Evolutionary conservation across 2,888 invertebrate species (phyloP).

Genomic region (Willowsia nigromaculata): DNA sequence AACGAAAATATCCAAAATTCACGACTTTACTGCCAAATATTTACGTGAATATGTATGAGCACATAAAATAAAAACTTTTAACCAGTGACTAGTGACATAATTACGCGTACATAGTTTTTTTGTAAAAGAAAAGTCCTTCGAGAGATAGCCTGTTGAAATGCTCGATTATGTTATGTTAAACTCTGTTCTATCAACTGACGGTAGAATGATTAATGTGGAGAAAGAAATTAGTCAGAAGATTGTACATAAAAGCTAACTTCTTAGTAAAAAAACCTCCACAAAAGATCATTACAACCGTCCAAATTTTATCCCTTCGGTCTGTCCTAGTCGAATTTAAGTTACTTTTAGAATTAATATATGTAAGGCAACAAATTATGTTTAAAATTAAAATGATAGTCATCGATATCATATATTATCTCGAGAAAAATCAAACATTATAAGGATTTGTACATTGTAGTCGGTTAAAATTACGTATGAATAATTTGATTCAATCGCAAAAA

Average conservation of each 20-base stretch:
- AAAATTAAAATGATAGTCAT: background rate
- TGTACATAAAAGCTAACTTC: background rate
- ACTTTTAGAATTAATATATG: background rate
- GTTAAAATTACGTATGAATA: background rate
- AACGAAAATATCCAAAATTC: no score
- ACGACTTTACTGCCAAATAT: no score
- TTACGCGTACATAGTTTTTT: conserved; percentile 34
- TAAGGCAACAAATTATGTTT: background rate
- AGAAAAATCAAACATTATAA: background rate
- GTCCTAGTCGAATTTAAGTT: conserved; percentile 19
- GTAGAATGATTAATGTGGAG: background rate
- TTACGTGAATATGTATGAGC: no score
- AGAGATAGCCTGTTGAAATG: background rate
- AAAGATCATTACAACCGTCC: background rate
- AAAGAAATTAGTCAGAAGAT: background rate
- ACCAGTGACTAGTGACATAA: conserved; percentile 33
- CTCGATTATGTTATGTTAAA: background rate
- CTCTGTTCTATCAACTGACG: background rate
- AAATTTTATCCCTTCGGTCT: background rate
- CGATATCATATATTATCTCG: background rate
- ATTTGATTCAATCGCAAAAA: background rate
- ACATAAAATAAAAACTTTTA: background rate
- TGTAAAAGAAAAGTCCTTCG: background rate
- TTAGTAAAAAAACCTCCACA: background rate
- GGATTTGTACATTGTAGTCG: background rate